These are phyloP conservation scores for Paramormyrops hopkinsi DNA, from an alignment of 2,797 vertebrate species.

Conservation along the genomic window DNA sequence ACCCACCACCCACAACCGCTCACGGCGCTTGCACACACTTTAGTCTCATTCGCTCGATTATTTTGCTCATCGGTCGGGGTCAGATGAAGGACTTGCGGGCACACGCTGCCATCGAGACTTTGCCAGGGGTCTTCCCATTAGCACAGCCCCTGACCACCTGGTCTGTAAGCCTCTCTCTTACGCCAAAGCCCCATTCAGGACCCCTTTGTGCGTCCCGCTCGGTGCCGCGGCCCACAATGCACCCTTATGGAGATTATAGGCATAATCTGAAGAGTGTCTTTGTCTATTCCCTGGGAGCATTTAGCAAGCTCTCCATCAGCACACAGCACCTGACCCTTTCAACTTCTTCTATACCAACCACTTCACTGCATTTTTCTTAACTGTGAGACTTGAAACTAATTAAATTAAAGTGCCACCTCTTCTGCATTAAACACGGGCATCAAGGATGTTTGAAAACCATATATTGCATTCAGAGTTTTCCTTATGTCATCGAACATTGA, in stretches of 20 bases:
- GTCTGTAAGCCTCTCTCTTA: conserved; percentile 1
- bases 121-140: neutral
- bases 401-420: conserved; percentile 14
- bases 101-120: neutral
- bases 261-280: conserved; percentile 24
- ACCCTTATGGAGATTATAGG: conserved; percentile 25
- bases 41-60: neutral
- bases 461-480: conserved; percentile 9
- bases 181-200: conserved; percentile 14
- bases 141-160: conserved; percentile 22
- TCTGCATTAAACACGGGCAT: neutral
- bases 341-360: neutral
- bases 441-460: neutral
- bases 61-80: neutral
- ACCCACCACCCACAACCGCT: neutral
- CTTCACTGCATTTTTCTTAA: conserved; percentile 25
- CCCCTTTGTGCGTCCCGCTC: conserved; percentile 11
- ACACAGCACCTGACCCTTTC: conserved; percentile 32
- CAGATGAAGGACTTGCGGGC: conserved; percentile 6
- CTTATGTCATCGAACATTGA: neutral
- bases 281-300: conserved; percentile 14
- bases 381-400: conserved; percentile 20
- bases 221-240: neutral
- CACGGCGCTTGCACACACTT: neutral
- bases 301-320: conserved; percentile 17